A percentile compares a stretch with the other conserved stretches of the same genome.
Evolutionary conservation across 2,888 invertebrate species (phyloP).

Genomic region (Idaea straminata): DNA sequence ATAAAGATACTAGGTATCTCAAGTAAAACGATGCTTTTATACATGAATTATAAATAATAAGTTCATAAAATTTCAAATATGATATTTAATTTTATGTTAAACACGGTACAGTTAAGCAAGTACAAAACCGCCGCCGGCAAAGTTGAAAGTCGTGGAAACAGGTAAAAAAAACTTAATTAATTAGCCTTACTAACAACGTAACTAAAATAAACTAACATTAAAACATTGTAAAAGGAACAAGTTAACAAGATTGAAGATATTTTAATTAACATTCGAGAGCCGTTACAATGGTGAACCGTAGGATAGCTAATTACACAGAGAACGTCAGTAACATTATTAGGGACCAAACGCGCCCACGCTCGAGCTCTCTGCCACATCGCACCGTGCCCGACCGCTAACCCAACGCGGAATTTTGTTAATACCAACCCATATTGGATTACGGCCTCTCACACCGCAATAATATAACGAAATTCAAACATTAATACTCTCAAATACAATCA

Average conservation of each 20-base stretch:
- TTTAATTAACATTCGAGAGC: constrained; percentile 13
- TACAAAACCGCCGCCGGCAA: not conserved
- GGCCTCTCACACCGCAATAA: constrained; percentile 66
- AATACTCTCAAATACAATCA: constrained; percentile 78
- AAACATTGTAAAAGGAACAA: not conserved
- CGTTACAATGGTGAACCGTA: constrained; percentile 29
- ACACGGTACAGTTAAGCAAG: not conserved
- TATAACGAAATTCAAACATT: constrained; percentile 80
- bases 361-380: not conserved
- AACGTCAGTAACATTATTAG: constrained; percentile 46
- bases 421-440: constrained; percentile 72
- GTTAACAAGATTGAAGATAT: constrained; percentile 15
- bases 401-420: constrained; percentile 47
- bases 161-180: not conserved
- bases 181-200: not conserved
- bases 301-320: constrained; percentile 38
- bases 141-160: constrained; percentile 4
- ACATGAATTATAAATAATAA: constrained; percentile 2
- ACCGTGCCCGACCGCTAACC: constrained; percentile 38
- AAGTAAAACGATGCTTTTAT: not conserved
- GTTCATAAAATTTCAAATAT: not conserved
- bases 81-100: not conserved
- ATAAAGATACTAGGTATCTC: not conserved
- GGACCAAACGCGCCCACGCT: constrained; percentile 7
- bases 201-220: not conserved